Evolutionary conservation across 2,797 vertebrate species (phyloP), one percentile per base, ranked within the genome.

Genomic region (Gouania willdenowi): DNA sequence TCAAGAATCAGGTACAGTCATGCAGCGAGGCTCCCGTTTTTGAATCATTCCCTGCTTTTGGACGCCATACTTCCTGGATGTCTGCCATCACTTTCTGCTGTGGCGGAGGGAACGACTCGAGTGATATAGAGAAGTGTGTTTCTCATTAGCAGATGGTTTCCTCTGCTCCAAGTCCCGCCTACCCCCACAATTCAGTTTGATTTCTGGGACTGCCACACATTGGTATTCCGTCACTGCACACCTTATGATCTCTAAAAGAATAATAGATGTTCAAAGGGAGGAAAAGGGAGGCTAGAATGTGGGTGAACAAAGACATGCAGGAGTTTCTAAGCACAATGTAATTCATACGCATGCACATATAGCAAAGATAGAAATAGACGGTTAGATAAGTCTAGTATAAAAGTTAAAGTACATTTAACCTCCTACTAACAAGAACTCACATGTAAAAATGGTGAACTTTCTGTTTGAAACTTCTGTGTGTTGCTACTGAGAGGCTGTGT

Each of bases 91-190:
- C 35, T 24, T 42, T 67, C 41, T 45, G 41, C 44, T 63, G 71
- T 69, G 64, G 76, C 61, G 60, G 53, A 60, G 51, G 53, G 53
- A 71, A 35, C 33, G 33, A 60, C 55, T 37, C 45, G 63, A 75
- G 33, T 39, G 43, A 71, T 44, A 71, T 61, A 70, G 60, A 56
- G 63, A 81, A 68, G 73, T 87, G 76, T 88, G 84, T 85, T 88
- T 87, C 77, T 54, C 79, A 86, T 88, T 88, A 88, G 74, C 29
- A 26, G 50, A 43, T 48, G 43, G 58, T 83, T 82, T 85, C 64
- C 76, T 77, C 33, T 65, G 44, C 60, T 66, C 49, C 32, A 9
- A 48, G 37, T 51, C 41, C 74, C 49, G 26, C 50, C 62, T 66
- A 40, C 56, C 47, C 18, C 30, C 29, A 39, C 57, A 68, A 54